Evolutionary conservation across 2,113 vertebrate genomes (phyloP).

Genomic region (Hippocampus barbouri): DNA sequence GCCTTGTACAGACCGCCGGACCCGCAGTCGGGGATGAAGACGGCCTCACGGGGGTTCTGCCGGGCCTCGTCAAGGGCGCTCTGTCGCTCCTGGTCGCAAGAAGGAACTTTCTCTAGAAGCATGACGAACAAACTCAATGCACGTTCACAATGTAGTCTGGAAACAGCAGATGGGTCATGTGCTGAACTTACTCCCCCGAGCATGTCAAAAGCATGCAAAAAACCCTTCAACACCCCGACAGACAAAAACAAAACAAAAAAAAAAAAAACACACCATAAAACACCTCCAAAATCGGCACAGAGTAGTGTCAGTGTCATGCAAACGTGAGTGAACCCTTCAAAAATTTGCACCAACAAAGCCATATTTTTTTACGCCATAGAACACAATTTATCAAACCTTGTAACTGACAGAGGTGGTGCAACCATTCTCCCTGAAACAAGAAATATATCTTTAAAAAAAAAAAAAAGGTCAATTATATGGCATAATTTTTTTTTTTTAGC

Average conservation of each 20-base stretch:
- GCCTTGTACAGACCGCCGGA: conserved; percentile 87
- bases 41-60: conserved; percentile 83
- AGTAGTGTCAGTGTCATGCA: neutral
- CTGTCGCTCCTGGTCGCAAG: conserved; percentile 96
- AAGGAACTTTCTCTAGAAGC: conserved; percentile 92
- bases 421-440: too few relatives aligned
- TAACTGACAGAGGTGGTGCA: too few relatives aligned
- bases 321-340: neutral
- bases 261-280: too few relatives aligned
- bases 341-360: neutral
- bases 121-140: conserved; percentile 64
- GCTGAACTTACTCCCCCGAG: neutral
- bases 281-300: too few relatives aligned
- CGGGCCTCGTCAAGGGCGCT: conserved; percentile 86
- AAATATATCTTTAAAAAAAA: too few relatives aligned
- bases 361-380: neutral
- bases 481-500: too few relatives aligned
- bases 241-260: too few relatives aligned
- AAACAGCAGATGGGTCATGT: neutral
- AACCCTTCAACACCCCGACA: neutral
- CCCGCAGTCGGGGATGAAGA: conserved; percentile 94
- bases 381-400: too few relatives aligned
- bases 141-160: neutral
- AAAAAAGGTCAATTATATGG: too few relatives aligned
- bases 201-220: neutral